Conservation (phyloP, 2,113 vertebrate genomes). For the Oplegnathus fasciatus region DNA sequence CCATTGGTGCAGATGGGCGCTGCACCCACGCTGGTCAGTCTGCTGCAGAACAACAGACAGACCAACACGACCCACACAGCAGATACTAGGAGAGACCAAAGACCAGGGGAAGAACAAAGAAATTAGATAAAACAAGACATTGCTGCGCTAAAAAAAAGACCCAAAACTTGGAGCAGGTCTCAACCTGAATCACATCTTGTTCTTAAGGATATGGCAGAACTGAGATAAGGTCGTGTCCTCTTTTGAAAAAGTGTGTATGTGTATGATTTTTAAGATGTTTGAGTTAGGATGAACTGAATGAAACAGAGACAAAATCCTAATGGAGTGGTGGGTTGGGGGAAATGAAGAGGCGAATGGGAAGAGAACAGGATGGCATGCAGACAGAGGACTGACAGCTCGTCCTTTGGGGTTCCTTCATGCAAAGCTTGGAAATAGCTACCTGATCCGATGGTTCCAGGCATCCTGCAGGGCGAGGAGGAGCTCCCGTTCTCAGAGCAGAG, state of each 20-base stretch:
- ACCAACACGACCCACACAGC: slow-evolving; percentile 44
- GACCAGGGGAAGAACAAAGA: not conserved
- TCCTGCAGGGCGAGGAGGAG: slow-evolving; percentile 47
- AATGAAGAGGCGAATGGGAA: not conserved
- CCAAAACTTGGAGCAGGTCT: not conserved
- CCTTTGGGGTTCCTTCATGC: not conserved
- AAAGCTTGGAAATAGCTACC: slow-evolving; percentile 58
- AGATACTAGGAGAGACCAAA: slow-evolving; percentile 20
- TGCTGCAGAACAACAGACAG: slow-evolving; percentile 52
- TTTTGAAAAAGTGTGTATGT: not conserved
- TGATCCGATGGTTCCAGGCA: slow-evolving; percentile 70
- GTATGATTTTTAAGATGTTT: not conserved
- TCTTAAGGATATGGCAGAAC: not conserved
- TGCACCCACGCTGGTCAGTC: slow-evolving; percentile 26
- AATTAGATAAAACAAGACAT: not conserved
- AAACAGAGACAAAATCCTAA: not conserved
- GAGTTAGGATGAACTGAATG: not conserved
- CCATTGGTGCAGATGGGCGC: slow-evolving; percentile 73
- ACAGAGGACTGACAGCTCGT: not conserved
- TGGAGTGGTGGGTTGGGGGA: not conserved
- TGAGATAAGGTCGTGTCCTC: not conserved
- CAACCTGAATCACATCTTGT: not conserved
- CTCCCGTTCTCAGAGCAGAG: slow-evolving; percentile 12
- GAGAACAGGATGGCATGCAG: not conserved
- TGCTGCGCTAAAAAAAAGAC: not conserved